Conservation (phyloP, 2,797 vertebrate genomes). For the Leuciscus waleckii region DNA sequence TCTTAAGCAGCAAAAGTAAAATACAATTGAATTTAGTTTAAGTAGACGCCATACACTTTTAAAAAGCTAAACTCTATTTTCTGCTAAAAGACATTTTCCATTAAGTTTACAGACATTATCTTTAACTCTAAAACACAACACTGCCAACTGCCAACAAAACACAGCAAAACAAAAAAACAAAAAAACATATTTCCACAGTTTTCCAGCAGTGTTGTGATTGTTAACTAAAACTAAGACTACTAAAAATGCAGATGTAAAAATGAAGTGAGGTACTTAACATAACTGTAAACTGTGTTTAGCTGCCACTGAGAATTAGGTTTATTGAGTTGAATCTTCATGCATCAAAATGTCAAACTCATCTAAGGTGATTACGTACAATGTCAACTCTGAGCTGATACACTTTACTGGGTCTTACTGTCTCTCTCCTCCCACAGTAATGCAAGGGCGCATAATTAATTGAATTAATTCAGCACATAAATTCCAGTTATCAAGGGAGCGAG, state of each 20-base stretch:
- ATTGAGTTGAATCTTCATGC: neutral
- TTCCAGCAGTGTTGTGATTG: neutral
- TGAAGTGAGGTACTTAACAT: neutral
- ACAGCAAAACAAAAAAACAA: neutral
- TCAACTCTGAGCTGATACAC: conserved; percentile 17
- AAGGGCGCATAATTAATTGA: conserved; percentile 19
- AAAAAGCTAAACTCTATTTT: neutral
- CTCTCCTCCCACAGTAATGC: conserved; percentile 48
- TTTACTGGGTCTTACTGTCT: conserved; percentile 4
- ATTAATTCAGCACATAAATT: conserved; percentile 52
- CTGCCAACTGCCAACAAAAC: neutral
- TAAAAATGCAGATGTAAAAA: too few relatives aligned
- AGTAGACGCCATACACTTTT: neutral
- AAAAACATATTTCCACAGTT: neutral
- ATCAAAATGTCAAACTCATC: conserved; percentile 29
- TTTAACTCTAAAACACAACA: neutral
- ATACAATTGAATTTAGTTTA: neutral
- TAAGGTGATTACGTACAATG: conserved; percentile 17
- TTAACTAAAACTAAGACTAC: neutral
- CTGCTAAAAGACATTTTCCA: neutral
- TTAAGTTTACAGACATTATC: neutral
- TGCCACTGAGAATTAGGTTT: neutral
- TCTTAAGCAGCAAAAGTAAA: neutral
- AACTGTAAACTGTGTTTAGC: neutral
- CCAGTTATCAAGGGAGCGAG: conserved; percentile 47